Conservation (phyloP, 1,140 invertebrate genomes). For the Zaprionus ornatus region DNA sequence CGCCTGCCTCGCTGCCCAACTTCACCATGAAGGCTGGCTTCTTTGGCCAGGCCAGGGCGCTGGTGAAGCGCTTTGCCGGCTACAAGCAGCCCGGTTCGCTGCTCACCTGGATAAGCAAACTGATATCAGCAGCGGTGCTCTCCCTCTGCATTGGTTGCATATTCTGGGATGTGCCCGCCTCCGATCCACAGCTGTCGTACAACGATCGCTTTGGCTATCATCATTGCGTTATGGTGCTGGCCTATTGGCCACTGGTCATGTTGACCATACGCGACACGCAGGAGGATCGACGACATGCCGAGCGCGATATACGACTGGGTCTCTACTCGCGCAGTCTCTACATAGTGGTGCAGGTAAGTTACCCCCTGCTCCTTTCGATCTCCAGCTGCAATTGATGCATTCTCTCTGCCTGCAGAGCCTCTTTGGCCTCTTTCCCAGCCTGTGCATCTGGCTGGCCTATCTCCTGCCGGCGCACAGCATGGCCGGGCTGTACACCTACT, state of each 20-base stretch:
- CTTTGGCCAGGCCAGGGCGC: constrained; percentile 78
- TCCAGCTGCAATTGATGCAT: not conserved
- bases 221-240: constrained; percentile 91
- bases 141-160: constrained; percentile 94
- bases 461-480: constrained; percentile 94
- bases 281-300: constrained; percentile 88
- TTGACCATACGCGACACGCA: constrained; percentile 88
- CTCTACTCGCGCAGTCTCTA: constrained; percentile 92
- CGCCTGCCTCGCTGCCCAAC: constrained; percentile 78
- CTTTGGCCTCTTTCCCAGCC: constrained; percentile 79
- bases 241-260: constrained; percentile 91
- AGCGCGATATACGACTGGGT: constrained; percentile 91
- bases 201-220: constrained; percentile 93
- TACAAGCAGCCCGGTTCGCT: constrained; percentile 95
- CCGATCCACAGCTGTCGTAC: constrained; percentile 88
- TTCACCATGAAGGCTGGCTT: constrained; percentile 84
- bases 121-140: constrained; percentile 91
- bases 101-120: constrained; percentile 89
- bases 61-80: constrained; percentile 85
- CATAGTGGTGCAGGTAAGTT: constrained; percentile 85
- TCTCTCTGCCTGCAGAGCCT: constrained; percentile 47
- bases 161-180: constrained; percentile 94
- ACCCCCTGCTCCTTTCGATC: not conserved
- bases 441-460: constrained; percentile 91
- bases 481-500: constrained; percentile 90